A percentile compares a stretch with the other conserved stretches of the same genome.
phyloP scores from a whole-genome alignment of 2,797 vertebrate genomes.

The Chromis chromis region DNA sequence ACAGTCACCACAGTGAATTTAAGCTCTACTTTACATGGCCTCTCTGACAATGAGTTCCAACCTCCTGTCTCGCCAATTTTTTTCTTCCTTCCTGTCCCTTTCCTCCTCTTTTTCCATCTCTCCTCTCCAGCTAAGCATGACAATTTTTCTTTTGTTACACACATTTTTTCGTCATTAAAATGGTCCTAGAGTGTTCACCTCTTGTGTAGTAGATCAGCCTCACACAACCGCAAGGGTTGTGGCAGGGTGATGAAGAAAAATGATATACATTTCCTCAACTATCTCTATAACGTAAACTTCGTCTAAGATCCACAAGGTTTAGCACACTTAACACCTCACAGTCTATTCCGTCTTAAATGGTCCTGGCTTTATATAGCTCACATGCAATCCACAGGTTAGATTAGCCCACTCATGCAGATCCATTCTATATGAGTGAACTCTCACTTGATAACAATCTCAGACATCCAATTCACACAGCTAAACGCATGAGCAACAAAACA shows the following conservation, averaged over 20 bases:
- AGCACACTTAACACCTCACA: slow-evolving; percentile 3
- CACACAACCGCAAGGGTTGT: slow-evolving; percentile 1
- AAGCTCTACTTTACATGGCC: slow-evolving; percentile 28
- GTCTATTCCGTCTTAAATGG: not conserved
- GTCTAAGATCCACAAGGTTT: not conserved
- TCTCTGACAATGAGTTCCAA: slow-evolving; percentile 24
- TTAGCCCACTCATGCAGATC: slow-evolving; percentile 31
- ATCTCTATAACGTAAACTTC: not conserved
- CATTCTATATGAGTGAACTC: slow-evolving; percentile 33
- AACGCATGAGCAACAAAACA: slow-evolving; percentile 31
- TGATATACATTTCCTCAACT: not conserved
- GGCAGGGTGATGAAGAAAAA: not conserved
- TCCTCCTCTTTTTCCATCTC: not conserved
- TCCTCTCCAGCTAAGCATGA: not conserved
- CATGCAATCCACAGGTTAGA: slow-evolving; percentile 27
- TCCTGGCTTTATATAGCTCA: not conserved
- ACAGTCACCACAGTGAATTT: slow-evolving; percentile 40
- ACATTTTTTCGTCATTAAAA: slow-evolving; percentile 56
- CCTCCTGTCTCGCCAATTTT: not conserved
- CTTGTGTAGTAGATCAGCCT: slow-evolving; percentile 26
- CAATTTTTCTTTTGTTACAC: slow-evolving; percentile 39
- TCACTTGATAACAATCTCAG: slow-evolving; percentile 40
- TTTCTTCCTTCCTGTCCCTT: not conserved
- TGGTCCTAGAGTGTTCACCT: slow-evolving; percentile 14
- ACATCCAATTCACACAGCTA: slow-evolving; percentile 38